These are phyloP conservation scores for Brachypteracias leptosomus DNA, from an alignment of 2,113 vertebrate species.

Conservation along the genomic window DNA sequence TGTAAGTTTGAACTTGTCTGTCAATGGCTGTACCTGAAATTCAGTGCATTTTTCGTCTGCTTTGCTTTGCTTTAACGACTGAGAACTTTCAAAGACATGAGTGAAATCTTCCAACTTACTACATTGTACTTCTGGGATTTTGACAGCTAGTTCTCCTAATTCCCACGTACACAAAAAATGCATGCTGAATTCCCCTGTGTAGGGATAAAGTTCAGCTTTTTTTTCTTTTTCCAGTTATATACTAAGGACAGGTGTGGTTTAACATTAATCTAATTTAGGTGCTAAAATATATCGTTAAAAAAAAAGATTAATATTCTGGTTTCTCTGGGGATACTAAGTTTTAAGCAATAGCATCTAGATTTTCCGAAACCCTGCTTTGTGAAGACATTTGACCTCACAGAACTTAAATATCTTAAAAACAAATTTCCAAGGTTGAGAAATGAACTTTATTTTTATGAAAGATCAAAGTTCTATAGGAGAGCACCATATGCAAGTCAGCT, in stretches of 20 bases:
- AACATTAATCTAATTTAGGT: neutral
- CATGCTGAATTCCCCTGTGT: neutral
- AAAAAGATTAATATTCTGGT: neutral
- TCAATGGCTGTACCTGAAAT: neutral
- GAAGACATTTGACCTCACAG: neutral
- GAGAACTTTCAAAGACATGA: neutral
- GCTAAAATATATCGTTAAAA: neutral
- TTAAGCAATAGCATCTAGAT: neutral
- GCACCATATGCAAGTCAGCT: neutral
- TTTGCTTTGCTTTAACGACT: neutral
- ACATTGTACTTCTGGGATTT: neutral
- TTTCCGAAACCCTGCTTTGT: neutral
- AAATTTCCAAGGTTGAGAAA: neutral
- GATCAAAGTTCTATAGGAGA: neutral
- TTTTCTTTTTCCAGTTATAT: neutral
- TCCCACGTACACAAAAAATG: neutral
- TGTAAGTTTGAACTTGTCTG: neutral
- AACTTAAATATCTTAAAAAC: neutral
- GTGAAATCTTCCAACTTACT: neutral
- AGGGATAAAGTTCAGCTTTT: neutral
- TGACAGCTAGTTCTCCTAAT: neutral
- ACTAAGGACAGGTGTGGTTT: neutral
- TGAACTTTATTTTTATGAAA: neutral
- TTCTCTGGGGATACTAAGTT: neutral
- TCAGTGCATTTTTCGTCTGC: neutral